A percentile compares a stretch with the other conserved stretches of the same genome.
Evolutionary conservation across 2,888 invertebrate genomes (phyloP).

Genomic region (Parasteatoda lunata): DNA sequence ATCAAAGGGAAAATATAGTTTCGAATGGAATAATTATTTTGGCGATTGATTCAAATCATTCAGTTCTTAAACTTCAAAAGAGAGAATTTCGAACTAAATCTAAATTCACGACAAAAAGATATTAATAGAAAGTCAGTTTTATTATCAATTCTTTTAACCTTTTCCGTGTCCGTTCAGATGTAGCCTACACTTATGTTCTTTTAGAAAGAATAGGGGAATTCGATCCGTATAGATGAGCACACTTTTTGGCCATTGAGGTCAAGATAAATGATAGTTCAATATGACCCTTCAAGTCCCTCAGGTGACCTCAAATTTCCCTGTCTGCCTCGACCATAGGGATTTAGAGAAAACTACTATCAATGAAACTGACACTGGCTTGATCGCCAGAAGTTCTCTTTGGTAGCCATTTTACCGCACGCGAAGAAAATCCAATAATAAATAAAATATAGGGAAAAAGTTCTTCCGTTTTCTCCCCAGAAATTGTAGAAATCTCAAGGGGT

Average conservation of each 20-base stretch:
- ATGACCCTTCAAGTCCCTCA: conserved; percentile 42
- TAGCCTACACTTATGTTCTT: too few relatives aligned
- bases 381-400: conserved; percentile 11
- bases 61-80: too few relatives aligned
- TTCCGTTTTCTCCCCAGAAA: background rate
- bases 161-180: too few relatives aligned
- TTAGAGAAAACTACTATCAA: conserved; percentile 32
- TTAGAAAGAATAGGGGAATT: too few relatives aligned
- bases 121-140: too few relatives aligned
- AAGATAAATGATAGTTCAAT: conserved; percentile 43
- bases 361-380: conserved; percentile 37
- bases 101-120: too few relatives aligned
- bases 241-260: conserved; percentile 25
- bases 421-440: conserved; percentile 52
- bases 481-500: conserved; percentile 18
- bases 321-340: conserved; percentile 21
- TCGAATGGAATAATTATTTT: too few relatives aligned
- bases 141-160: too few relatives aligned
- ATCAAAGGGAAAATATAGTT: too few relatives aligned
- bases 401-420: background rate
- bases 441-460: conserved; percentile 41
- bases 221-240: background rate
- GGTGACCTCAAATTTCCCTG: conserved; percentile 48
- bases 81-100: too few relatives aligned
- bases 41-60: too few relatives aligned